A percentile compares a stretch with the other conserved stretches of the same genome.
These are phyloP conservation scores for Cheirogaleus major DNA, from an alignment of 2,797 vertebrate genomes.

Conservation along the genomic window DNA sequence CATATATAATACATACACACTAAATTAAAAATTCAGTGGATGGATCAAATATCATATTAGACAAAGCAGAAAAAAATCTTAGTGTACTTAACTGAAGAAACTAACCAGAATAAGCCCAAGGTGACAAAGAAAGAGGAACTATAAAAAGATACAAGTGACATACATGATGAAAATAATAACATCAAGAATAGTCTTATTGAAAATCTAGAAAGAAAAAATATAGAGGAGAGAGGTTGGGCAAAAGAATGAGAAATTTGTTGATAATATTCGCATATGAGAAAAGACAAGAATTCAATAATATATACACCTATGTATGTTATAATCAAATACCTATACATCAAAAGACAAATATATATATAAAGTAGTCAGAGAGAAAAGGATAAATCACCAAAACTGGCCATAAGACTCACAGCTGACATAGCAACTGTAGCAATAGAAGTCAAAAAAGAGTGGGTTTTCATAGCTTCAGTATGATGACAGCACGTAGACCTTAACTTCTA, in stretches of 20 bases:
- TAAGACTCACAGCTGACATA: no score
- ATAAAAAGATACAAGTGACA: background rate
- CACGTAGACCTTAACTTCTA: background rate
- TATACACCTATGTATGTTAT: background rate
- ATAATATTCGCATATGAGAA: background rate
- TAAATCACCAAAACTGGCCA: background rate
- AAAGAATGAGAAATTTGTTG: background rate
- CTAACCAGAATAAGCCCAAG: background rate
- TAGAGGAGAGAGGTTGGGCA: background rate
- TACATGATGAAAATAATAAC: background rate
- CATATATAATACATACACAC: background rate
- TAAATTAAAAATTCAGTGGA: background rate
- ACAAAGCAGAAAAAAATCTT: background rate
- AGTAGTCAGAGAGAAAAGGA: background rate
- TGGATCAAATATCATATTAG: background rate
- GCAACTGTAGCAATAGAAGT: background rate
- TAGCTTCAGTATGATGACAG: accelerated
- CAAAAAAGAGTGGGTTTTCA: accelerated
- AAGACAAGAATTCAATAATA: background rate
- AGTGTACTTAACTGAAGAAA: background rate
- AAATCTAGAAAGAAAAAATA: background rate
- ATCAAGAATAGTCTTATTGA: background rate
- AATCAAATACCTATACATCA: background rate
- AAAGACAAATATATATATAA: background rate
- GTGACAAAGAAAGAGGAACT: background rate